phyloP scores from a whole-genome alignment of 2,888 invertebrate species.

The Cataglyphis livida region DNA sequence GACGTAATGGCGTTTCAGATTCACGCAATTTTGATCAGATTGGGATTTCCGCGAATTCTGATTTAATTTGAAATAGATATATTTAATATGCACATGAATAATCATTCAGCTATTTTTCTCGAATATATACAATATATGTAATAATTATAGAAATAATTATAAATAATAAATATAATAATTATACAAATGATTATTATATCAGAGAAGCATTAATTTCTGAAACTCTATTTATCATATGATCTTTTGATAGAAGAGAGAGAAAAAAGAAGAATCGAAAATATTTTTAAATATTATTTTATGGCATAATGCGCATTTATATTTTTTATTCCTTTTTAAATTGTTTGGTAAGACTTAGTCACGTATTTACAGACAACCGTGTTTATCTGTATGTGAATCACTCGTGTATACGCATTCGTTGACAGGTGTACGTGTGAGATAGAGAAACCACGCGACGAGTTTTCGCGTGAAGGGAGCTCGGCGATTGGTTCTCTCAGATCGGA shows the following conservation, averaged over 20 bases:
- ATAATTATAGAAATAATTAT: too few relatives aligned
- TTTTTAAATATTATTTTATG: not conserved
- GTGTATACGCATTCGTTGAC: not conserved
- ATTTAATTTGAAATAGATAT: not conserved
- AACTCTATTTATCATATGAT: not conserved
- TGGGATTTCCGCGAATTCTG: not conserved
- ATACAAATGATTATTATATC: not conserved
- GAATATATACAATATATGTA: not conserved
- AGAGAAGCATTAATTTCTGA: not conserved
- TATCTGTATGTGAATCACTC: not conserved
- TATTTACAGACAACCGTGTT: not conserved
- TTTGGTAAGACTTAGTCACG: not conserved
- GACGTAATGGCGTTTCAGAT: not conserved
- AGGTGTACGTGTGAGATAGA: constrained; percentile 10
- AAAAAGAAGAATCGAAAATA: not conserved
- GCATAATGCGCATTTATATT: not conserved
- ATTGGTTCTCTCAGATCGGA: constrained; percentile 63
- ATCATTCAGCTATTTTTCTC: not conserved
- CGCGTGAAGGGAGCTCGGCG: constrained; percentile 7
- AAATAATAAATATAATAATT: too few relatives aligned
- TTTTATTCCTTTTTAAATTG: not conserved
- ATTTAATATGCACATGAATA: not conserved
- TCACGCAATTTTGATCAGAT: not conserved
- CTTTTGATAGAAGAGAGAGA: not conserved
- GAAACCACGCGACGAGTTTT: constrained; percentile 61